Conservation (phyloP, 2,797 vertebrate genomes). For the Gymnodraco acuticeps region DNA sequence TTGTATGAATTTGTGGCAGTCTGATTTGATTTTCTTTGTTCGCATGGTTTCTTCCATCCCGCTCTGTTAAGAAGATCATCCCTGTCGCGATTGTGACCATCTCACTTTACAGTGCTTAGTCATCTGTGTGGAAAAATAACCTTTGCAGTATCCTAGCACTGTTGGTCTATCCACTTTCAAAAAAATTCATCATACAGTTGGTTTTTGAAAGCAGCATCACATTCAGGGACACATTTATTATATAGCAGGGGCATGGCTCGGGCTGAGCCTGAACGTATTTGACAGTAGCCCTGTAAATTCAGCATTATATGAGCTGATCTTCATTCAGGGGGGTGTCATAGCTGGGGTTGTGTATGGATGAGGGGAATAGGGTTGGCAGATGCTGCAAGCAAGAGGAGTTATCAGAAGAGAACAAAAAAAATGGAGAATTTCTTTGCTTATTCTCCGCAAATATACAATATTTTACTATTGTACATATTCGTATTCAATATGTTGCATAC, state of each 20-base stretch:
- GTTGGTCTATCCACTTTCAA: slow-evolving; percentile 18
- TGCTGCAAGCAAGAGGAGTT: slow-evolving; percentile 2
- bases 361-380: neutral
- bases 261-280: neutral
- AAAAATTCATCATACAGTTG: slow-evolving; percentile 14
- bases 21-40: neutral
- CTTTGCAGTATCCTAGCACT: slow-evolving; percentile 49
- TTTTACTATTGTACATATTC: neutral
- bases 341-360: slow-evolving; percentile 14
- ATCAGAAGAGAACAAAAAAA: slow-evolving; percentile 35
- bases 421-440: neutral
- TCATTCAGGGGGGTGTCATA: slow-evolving; percentile 3
- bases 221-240: neutral
- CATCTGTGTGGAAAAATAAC: slow-evolving; percentile 59
- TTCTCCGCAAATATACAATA: neutral
- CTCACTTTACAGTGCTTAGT: slow-evolving; percentile 43
- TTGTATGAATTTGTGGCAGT: slow-evolving; percentile 20
- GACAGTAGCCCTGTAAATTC: slow-evolving; percentile 12
- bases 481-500: neutral
- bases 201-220: neutral
- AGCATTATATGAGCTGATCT: slow-evolving; percentile 8
- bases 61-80: slow-evolving; percentile 12
- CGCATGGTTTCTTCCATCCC: slow-evolving; percentile 3
- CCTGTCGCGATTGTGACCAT: slow-evolving; percentile 37
- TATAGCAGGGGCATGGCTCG: neutral